Base-by-base conservation (phyloP, 2,888 invertebrate genomes). In the Conchocele bisecta region DNA sequence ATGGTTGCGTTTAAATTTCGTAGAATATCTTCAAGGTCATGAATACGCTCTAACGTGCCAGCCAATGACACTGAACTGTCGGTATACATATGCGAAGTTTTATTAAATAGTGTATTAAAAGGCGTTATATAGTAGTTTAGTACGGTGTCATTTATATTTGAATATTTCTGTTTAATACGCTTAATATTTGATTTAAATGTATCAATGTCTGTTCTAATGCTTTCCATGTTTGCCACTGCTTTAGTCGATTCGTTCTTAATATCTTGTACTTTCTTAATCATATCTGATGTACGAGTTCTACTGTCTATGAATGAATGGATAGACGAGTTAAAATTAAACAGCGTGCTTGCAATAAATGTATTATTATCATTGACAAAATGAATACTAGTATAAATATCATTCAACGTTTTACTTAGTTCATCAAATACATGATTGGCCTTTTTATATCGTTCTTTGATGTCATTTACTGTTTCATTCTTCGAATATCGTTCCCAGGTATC, bases 401-500 rank as follows among this genome's bases (percentile, higher is more conserved):
- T 20, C n/a, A 51, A 4, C 17, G 11, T 24, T n/a, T 4, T n/a
- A 13, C 3, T 6, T 11, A 51, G 31, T 13, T 51, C 33, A 51
- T 31, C 17, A 13, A 51, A 7, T n/a, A 29, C 24, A 5, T 5
- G 4, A 17, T 51, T 33, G 9, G 51, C 51, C 13, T 29, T 13
- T 51, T 51, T 26, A 51, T 51, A 51, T 51, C 51, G 29, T n/a
- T 29, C 29, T 51, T 31, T 28, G 4, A 51, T 31, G 4, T 41
- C n/a, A n/a, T n/a, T n/a, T n/a, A n/a, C n/a, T n/a, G n/a, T n/a
- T n/a, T n/a, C n/a, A n/a, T n/a, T n/a, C n/a, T n/a, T n/a, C n/a
- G 29, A 41, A 57, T 65, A 65, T 24, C 65, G 28, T 41, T 46
- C 29, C 11, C 20, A 42, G 17, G 50, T 35, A 26, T 35, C 28